Evolutionary conservation across 2,888 invertebrate genomes (phyloP).

Genomic region (Portevinia maculata): DNA sequence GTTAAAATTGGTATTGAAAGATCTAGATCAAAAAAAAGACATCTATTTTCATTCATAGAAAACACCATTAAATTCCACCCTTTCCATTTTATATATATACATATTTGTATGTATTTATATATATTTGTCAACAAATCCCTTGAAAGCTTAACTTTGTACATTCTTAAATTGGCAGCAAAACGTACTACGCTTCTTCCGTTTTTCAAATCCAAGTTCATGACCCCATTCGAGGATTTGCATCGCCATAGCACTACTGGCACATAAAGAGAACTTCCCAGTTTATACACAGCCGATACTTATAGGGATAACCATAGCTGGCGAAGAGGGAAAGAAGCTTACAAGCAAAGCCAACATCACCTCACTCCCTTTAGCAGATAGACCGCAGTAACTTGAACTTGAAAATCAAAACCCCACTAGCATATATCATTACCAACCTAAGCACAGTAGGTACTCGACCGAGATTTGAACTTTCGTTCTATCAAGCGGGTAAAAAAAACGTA

Average conservation of each 20-base stretch:
- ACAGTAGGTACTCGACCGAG: conserved; percentile 8
- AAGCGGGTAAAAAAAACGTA: conserved; percentile 12
- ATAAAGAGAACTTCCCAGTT: background rate
- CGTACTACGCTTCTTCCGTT: no score
- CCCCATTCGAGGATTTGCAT: background rate
- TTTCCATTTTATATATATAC: no score
- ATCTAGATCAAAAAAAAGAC: no score
- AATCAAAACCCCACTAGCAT: conserved; percentile 51
- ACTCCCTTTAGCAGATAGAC: conserved; percentile 53
- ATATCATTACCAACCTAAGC: background rate
- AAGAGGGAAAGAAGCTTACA: conserved; percentile 31
- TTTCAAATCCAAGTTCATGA: no score
- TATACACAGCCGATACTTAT: background rate
- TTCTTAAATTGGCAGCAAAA: background rate
- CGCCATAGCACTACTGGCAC: background rate
- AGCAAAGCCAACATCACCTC: conserved; percentile 11
- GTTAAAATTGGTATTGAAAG: no score
- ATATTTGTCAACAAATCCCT: no score
- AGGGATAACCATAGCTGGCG: conserved; percentile 16
- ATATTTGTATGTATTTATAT: no score
- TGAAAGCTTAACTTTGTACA: no score
- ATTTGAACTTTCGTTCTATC: conserved; percentile 34
- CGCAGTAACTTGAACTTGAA: conserved; percentile 73
- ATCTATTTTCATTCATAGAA: no score
- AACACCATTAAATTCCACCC: no score